phyloP scores from a whole-genome alignment of 1,140 invertebrate species.

The Homarus americanus region DNA sequence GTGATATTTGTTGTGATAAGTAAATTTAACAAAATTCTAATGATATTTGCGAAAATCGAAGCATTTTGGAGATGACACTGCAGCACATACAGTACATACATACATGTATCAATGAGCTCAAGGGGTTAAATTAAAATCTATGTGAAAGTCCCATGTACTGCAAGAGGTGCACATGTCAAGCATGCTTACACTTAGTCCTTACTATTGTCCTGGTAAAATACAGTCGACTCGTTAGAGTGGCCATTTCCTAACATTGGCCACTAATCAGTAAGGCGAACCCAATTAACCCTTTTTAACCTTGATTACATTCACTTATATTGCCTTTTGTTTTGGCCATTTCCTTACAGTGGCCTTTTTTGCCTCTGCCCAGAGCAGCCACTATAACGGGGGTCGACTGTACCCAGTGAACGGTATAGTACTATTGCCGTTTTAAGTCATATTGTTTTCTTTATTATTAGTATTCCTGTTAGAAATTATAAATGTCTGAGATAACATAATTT shows the following conservation, averaged over 20 bases:
- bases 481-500: conserved; percentile 32
- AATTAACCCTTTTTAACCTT: conserved; percentile 62
- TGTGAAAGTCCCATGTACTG: neutral
- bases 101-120: neutral
- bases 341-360: conserved; percentile 69
- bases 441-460: conserved; percentile 38
- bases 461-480: conserved; percentile 27
- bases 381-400: conserved; percentile 64
- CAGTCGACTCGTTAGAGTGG: conserved; percentile 62
- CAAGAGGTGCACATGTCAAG: conserved; percentile 18
- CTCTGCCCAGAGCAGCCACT: conserved; percentile 67
- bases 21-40: neutral
- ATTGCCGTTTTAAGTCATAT: conserved; percentile 60
- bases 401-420: conserved; percentile 68
- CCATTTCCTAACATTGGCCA: conserved; percentile 63
- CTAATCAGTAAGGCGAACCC: conserved; percentile 27
- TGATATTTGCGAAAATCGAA: too few relatives aligned
- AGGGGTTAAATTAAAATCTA: neutral
- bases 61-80: too few relatives aligned
- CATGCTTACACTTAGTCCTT: conserved; percentile 42
- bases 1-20: too few relatives aligned
- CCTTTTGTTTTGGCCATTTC: conserved; percentile 66
- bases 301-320: conserved; percentile 61
- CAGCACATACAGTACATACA: neutral
- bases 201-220: conserved; percentile 51